These are phyloP conservation scores for Epsilonema sp. DNA, from an alignment of 2,888 invertebrate species.

Conservation along the genomic window DNA sequence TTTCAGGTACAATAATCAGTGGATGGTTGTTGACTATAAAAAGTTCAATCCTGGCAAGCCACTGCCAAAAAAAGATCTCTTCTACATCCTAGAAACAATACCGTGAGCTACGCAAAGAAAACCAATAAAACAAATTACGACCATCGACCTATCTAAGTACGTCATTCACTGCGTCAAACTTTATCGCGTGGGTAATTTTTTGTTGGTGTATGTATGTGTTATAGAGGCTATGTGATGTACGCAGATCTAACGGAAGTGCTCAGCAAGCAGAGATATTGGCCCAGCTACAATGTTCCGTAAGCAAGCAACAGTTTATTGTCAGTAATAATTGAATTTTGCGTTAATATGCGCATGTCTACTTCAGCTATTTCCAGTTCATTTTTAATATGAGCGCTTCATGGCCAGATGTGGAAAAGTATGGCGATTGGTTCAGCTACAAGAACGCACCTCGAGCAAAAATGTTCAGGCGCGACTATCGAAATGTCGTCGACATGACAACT, in stretches of 20 bases:
- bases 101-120: slow-evolving; percentile 35
- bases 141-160: too few relatives aligned
- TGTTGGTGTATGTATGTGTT: too few relatives aligned
- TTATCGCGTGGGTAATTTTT: too few relatives aligned
- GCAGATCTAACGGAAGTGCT: slow-evolving; percentile 49
- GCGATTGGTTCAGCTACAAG: slow-evolving; percentile 44
- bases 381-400: slow-evolving; percentile 44
- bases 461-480: slow-evolving; percentile 39
- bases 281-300: slow-evolving; percentile 48
- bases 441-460: slow-evolving; percentile 46
- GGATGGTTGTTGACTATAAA: slow-evolving; percentile 57
- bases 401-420: slow-evolving; percentile 38
- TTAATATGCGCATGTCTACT: slow-evolving; percentile 1
- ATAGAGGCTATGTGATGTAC: slow-evolving; percentile 33
- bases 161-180: too few relatives aligned
- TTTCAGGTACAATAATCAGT: slow-evolving; percentile 53
- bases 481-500: slow-evolving; percentile 38
- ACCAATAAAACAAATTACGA: too few relatives aligned
- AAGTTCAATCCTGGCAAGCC: slow-evolving; percentile 38
- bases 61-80: slow-evolving; percentile 31
- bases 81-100: slow-evolving; percentile 57
- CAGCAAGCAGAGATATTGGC: slow-evolving; percentile 46
- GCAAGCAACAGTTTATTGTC: slow-evolving; percentile 16
- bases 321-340: not conserved
- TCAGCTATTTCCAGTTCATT: slow-evolving; percentile 41